A percentile compares a stretch with the other conserved stretches of the same genome.
phyloP scores from a whole-genome alignment of 2,888 invertebrate genomes.

The Apamea sordens region DNA sequence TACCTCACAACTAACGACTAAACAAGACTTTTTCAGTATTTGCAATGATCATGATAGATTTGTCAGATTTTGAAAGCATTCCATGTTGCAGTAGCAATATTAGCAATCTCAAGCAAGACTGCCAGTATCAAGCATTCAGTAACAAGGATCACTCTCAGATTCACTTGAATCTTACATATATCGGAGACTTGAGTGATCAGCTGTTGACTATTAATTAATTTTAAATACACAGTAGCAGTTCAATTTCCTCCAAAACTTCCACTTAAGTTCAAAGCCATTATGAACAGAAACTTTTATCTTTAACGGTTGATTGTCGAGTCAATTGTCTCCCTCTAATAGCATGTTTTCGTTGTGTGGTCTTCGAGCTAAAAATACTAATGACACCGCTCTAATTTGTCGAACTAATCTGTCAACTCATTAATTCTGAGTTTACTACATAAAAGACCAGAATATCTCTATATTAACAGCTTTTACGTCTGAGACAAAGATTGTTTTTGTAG shows the following conservation, averaged over 20 bases:
- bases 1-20: no score
- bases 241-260: slow-evolving; percentile 13
- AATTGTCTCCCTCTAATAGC: slow-evolving; percentile 20
- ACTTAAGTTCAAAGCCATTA: slow-evolving; percentile 16
- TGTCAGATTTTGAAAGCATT: not conserved
- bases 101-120: not conserved
- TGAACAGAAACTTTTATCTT: slow-evolving; percentile 7
- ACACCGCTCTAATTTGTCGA: slow-evolving; percentile 63
- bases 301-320: slow-evolving; percentile 21
- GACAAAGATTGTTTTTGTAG: not conserved
- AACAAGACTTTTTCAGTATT: not conserved
- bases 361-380: slow-evolving; percentile 53
- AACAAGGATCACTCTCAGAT: not conserved
- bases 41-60: not conserved
- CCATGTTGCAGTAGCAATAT: not conserved
- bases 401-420: slow-evolving; percentile 65
- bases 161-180: not conserved
- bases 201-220: not conserved
- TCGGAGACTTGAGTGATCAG: not conserved
- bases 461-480: not conserved
- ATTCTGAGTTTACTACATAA: slow-evolving; percentile 40
- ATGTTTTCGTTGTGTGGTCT: slow-evolving; percentile 54
- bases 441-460: slow-evolving; percentile 7
- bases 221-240: not conserved
- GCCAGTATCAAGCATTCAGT: not conserved